phyloP scores from a whole-genome alignment of 2,797 vertebrate genomes.

The Tachyglossus aculeatus region DNA sequence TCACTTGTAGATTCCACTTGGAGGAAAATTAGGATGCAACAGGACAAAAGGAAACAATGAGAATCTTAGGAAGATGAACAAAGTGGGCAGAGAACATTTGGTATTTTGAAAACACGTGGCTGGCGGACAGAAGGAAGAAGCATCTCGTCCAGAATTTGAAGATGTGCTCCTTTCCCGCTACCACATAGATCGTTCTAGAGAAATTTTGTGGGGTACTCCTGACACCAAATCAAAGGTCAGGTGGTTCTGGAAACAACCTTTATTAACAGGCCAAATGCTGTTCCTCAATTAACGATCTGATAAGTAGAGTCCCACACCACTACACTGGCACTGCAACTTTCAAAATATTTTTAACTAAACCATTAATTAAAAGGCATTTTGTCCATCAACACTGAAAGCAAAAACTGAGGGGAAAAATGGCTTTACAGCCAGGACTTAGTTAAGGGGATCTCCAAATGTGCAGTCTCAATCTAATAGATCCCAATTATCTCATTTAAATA shows the following conservation, averaged over 20 bases:
- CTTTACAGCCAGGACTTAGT: conserved; percentile 13
- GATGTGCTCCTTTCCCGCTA: no score
- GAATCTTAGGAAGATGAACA: no score
- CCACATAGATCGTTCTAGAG: no score
- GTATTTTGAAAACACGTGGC: no score
- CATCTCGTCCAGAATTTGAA: no score
- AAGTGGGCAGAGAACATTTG: no score
- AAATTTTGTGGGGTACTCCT: conserved; percentile 13
- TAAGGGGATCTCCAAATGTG: conserved; percentile 31
- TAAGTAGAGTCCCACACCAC: conserved; percentile 6
- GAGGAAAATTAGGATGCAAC: no score
- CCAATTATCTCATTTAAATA: conserved; percentile 68
- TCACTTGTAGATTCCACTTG: no score
- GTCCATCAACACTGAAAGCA: conserved; percentile 25
- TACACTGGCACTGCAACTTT: conserved; percentile 22
- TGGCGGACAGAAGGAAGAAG: no score
- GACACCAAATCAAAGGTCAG: conserved; percentile 1
- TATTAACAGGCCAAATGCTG: not conserved
- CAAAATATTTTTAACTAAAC: conserved; percentile 4
- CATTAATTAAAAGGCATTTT: conserved; percentile 36
- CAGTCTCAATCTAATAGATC: conserved; percentile 56
- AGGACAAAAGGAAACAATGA: no score
- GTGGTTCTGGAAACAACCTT: conserved; percentile 10
- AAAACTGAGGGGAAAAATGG: conserved; percentile 36
- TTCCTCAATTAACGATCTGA: no score